A percentile compares a stretch with the other conserved stretches of the same genome.
Conservation (phyloP, 2,797 vertebrate genomes). For the Diglossa cyanea region DNA sequence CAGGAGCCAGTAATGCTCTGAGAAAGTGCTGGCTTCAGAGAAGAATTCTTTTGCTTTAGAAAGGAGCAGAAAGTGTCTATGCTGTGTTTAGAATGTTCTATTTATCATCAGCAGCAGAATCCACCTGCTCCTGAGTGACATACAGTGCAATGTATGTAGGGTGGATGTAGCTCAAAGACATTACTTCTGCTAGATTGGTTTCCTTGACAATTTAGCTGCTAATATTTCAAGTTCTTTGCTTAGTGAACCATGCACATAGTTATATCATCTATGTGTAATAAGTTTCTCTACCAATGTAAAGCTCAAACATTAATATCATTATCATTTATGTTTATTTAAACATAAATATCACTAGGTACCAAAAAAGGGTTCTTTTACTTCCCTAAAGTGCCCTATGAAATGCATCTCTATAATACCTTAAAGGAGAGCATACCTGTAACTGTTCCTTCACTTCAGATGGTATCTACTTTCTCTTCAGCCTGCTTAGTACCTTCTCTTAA, state of each 20-base stretch:
- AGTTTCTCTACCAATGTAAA: background rate
- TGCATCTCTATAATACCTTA: background rate
- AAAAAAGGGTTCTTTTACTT: background rate
- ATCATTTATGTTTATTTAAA: background rate
- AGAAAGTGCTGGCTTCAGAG: background rate
- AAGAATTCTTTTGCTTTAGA: background rate
- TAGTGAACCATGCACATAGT: background rate
- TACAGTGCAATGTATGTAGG: background rate
- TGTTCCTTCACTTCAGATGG: background rate
- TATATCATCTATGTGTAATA: background rate
- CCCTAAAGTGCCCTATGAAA: background rate
- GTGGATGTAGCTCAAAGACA: background rate
- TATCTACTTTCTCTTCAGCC: background rate
- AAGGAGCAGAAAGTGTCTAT: background rate
- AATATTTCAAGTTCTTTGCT: background rate
- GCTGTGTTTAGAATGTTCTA: background rate
- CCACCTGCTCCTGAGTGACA: background rate
- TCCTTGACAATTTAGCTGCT: background rate
- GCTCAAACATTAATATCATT: background rate
- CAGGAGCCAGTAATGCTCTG: background rate
- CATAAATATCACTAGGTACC: background rate
- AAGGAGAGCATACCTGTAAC: background rate
- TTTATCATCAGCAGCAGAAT: background rate
- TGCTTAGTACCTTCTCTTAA: background rate
- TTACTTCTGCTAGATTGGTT: background rate